phyloP scores from a whole-genome alignment of 2,797 vertebrate genomes.

The Mus minutoides region DNA sequence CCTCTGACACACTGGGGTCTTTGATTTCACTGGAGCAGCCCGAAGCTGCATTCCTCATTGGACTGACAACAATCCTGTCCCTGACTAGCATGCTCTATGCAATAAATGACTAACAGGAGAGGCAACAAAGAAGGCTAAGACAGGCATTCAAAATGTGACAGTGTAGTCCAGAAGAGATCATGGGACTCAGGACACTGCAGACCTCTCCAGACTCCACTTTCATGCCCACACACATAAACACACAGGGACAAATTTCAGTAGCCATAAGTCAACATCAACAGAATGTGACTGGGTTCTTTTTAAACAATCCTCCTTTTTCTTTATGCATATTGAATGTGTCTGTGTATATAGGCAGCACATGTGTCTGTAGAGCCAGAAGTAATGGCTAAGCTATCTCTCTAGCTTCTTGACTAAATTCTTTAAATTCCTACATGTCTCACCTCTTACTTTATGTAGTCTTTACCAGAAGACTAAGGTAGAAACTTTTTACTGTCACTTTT shows the following conservation, averaged over 20 bases:
- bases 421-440: background rate
- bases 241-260: background rate
- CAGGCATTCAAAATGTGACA: background rate
- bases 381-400: background rate
- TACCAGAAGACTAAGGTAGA: background rate
- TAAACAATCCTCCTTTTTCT: background rate
- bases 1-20: background rate
- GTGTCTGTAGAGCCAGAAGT: background rate
- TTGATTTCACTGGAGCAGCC: background rate
- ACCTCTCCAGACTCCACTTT: background rate
- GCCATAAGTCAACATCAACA: background rate
- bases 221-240: background rate
- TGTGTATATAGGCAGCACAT: background rate
- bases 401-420: background rate
- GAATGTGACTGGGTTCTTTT: background rate
- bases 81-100: background rate
- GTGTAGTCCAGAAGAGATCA: background rate
- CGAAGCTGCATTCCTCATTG: conserved; percentile 2
- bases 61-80: background rate
- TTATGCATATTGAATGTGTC: background rate
- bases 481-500: background rate
- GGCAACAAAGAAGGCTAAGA: background rate
- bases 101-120: background rate
- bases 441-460: background rate
- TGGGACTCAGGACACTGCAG: background rate